Conservation (phyloP, 2,797 vertebrate genomes). For the Rachycentron canadum region DNA sequence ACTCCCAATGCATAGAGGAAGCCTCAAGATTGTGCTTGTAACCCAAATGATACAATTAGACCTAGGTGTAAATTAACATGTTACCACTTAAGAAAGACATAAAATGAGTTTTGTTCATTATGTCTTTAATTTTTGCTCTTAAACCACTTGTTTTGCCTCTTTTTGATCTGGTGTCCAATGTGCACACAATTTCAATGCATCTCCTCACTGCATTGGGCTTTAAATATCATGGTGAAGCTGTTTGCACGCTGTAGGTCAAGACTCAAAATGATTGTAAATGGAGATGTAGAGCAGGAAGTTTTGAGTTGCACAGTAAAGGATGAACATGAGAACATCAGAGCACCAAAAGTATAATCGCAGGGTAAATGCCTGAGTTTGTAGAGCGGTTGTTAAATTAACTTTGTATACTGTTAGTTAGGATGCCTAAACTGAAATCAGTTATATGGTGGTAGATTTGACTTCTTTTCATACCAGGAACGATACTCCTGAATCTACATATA, state of each 20-base stretch:
- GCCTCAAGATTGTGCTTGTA: not conserved
- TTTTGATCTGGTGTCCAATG: not conserved
- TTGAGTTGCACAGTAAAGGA: not conserved
- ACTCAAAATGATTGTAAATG: not conserved
- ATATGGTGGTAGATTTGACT: not conserved
- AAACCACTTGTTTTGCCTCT: not conserved
- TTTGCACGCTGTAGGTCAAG: not conserved
- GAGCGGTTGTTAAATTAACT: slow-evolving; percentile 9
- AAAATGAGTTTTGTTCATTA: not conserved
- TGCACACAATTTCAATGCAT: not conserved
- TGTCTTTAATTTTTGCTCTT: not conserved
- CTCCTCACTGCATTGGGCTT: not conserved
- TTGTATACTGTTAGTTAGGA: not conserved
- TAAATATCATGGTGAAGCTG: not conserved
- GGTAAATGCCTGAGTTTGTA: slow-evolving; percentile 36
- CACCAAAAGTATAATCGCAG: slow-evolving; percentile 27
- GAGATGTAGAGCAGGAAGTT: not conserved
- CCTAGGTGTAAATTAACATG: not conserved
- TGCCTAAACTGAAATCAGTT: slow-evolving; percentile 14
- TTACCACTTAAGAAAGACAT: not conserved
- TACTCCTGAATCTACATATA: slow-evolving; percentile 11
- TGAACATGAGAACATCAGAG: slow-evolving; percentile 32
- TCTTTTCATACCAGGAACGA: slow-evolving; percentile 15
- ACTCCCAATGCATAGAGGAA: slow-evolving; percentile 3
- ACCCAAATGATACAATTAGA: not conserved